Evolutionary conservation across 2,113 vertebrate genomes (phyloP).

Genomic region (Bos javanicus): DNA sequence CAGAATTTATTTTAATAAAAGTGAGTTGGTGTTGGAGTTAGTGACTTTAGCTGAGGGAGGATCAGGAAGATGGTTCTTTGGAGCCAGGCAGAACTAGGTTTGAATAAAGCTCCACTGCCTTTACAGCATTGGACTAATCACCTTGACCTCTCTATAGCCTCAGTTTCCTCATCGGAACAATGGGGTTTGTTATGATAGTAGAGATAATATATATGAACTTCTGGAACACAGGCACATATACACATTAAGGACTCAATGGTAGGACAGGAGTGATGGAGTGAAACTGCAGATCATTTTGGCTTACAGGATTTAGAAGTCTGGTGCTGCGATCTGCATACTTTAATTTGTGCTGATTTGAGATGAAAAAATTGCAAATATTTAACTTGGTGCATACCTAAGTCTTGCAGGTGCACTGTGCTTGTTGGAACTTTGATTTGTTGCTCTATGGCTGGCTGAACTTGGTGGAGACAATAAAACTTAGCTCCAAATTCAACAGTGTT

Average conservation of each 20-base stretch:
- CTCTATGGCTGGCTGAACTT: not conserved
- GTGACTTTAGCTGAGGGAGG: not conserved
- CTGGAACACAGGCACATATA: not conserved
- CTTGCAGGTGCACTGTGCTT: slow-evolving; percentile 62
- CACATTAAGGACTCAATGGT: not conserved
- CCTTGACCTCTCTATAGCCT: not conserved
- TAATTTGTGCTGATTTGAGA: slow-evolving; percentile 54
- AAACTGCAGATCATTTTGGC: slow-evolving; percentile 9
- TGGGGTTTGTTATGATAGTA: slow-evolving; percentile 15
- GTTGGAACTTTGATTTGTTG: slow-evolving; percentile 44
- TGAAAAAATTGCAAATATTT: slow-evolving; percentile 66
- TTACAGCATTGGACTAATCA: not conserved
- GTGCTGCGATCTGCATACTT: slow-evolving; percentile 18
- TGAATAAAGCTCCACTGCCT: not conserved
- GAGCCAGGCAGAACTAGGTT: not conserved
- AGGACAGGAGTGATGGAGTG: not conserved
- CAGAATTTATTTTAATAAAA: not conserved
- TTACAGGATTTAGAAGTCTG: not conserved
- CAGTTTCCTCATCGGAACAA: slow-evolving; percentile 26
- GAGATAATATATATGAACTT: not conserved
- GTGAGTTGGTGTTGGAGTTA: not conserved
- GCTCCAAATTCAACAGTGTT: not conserved
- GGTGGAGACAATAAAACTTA: slow-evolving; percentile 30
- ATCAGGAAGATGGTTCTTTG: slow-evolving; percentile 1
- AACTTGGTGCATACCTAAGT: slow-evolving; percentile 62